Conservation (phyloP, 2,797 vertebrate species). For the Oceanodroma leucorhoa region DNA sequence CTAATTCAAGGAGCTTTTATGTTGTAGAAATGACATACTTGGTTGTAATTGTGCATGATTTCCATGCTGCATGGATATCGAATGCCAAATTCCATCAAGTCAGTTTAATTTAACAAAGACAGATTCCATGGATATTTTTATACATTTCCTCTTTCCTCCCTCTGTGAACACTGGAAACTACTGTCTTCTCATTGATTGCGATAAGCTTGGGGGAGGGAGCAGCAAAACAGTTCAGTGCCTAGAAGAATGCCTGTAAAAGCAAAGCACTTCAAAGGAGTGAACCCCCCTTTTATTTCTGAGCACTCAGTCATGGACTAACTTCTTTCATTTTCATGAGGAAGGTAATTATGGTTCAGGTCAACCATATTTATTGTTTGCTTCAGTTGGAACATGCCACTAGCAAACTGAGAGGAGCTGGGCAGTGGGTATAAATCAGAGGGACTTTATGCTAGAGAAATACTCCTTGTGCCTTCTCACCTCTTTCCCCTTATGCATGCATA, state of each 20-base stretch:
- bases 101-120: slow-evolving; percentile 13
- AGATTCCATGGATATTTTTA: slow-evolving; percentile 68
- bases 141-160: neutral
- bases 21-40: neutral
- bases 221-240: neutral
- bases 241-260: slow-evolving; percentile 32
- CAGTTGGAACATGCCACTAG: neutral
- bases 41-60: neutral
- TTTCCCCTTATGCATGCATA: neutral
- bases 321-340: slow-evolving; percentile 5
- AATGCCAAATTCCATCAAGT: slow-evolving; percentile 52
- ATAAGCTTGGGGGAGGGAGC: slow-evolving; percentile 18
- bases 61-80: neutral
- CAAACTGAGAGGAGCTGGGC: neutral
- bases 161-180: slow-evolving; percentile 19
- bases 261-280: slow-evolving; percentile 24
- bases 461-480: neutral
- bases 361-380: neutral
- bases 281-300: slow-evolving; percentile 13
- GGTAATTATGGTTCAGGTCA: neutral
- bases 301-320: neutral
- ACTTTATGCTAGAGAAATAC: neutral
- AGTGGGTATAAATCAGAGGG: neutral
- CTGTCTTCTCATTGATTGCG: neutral
- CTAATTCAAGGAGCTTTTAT: slow-evolving; percentile 7